Evolutionary conservation across 2,113 vertebrate genomes (phyloP), one percentile per base, ranked within the genome.

Genomic region (Nansenia antarctica): DNA sequence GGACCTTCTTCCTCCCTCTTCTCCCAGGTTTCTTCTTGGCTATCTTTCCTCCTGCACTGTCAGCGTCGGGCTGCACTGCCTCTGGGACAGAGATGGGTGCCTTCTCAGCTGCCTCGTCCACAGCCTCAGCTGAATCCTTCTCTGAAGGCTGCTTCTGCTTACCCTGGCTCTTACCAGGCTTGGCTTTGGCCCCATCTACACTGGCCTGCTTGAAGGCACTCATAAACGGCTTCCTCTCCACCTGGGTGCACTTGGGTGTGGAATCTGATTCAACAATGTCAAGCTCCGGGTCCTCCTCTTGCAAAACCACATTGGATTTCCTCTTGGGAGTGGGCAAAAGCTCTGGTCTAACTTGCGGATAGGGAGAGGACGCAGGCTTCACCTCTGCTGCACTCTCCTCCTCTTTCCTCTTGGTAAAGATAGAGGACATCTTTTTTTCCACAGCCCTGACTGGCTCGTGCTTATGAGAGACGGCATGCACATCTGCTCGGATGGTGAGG

Each of bases 231-330:
- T 96, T 94, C 72, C 90, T 95, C 86, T 98, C 95, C 26, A 88
- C 90, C 62, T 89, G 65, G 29, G 87, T 93, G 64, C 94, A 95
- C 82, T 95, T 98, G 26, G 92, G 79, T 54, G 80, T 92, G 7
- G 82, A 72, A 55, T 89, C 90, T n/a, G 91, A 89, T 69, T 98
- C 96, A 0, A 99, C 74, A 2, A 97, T 92, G 12, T 90, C 91
- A 67, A 99, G 84, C 74, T 98, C 97, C 72, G 98, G 65, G 47
- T 98, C 96, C 55, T 95, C 94, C 75, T 99, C 97, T 15, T 86
- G 89, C 65, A 99, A 90, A 68, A 99, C 96, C 0, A 99, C 97
- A 0, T 99, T 99, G 53, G 97, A 99, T 86, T 92, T 98, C 63
- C 94, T 89, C 76, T 94, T 96, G 67, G 90, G 87, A 65, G 79